Conservation (phyloP, 64 coral and sea anemone species). For the Platygyra sinensis region DNA sequence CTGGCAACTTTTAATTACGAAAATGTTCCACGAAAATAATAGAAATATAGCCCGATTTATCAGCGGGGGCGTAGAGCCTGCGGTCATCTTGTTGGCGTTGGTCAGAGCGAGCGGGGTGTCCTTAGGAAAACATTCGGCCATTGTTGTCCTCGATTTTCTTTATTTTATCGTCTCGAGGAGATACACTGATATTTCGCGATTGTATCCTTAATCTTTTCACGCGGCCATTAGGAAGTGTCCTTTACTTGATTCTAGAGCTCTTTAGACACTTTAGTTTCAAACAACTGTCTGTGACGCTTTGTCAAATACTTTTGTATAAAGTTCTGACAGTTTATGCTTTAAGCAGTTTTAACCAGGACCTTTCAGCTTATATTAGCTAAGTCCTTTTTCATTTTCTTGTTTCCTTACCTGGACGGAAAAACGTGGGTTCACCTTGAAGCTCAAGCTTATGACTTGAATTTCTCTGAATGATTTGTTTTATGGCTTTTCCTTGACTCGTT, state of each 20-base stretch:
- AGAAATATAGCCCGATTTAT: neutral
- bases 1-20: neutral
- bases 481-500: neutral
- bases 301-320: too few relatives aligned
- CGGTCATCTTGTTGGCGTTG: neutral
- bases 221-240: neutral
- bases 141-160: conserved; percentile 91
- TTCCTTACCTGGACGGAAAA: too few relatives aligned
- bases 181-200: conserved; percentile 84
- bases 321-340: too few relatives aligned
- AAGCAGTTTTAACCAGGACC: too few relatives aligned
- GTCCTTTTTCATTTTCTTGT: too few relatives aligned
- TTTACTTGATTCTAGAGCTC: too few relatives aligned
- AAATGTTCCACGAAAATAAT: neutral
- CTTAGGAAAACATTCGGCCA: conserved; percentile 8
- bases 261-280: too few relatives aligned
- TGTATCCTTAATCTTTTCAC: conserved; percentile 85
- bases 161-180: conserved; percentile 78
- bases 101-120: too few relatives aligned
- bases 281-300: too few relatives aligned
- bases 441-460: neutral
- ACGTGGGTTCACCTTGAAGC: neutral
- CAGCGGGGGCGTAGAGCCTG: neutral
- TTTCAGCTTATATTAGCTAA: too few relatives aligned
- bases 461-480: neutral